Evolutionary conservation across 1,140 invertebrate genomes (phyloP), one percentile per base, ranked within the genome.

Genomic region (Wiebesia pumilae): DNA sequence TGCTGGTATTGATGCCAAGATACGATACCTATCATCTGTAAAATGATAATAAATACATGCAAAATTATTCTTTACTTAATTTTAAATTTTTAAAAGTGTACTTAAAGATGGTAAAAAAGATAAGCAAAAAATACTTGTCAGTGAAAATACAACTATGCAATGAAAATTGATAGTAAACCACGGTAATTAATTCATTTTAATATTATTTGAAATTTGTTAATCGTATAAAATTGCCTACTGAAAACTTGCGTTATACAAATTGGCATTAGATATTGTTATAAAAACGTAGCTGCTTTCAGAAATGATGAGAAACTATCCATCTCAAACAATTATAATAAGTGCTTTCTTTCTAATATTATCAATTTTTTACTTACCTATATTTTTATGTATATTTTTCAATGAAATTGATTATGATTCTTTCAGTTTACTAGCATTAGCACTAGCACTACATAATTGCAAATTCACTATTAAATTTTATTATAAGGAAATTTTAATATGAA

Each of bases 1-100:
- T 10, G 94, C 95, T 30, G 96, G 96, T 89, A 97, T 95, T 12
- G 96, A 97, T 21, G 96, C 95, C 79, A 97, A 92, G 77, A 97
- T 93, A 69, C 95, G 94, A 92, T 96, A 97, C 90, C 96, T 93
- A 92, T 97, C 96, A 90, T 96, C 96, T 96, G 95, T 83, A 95
- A 96, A 91, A 93, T 88, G 92, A 93, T 89, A 90, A 84, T 69
- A 27, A 81, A 87, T 81, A 75, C n/a, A 85, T 81, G 81, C 21
- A 54, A 62, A 65, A 77, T 75, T 80, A 83, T 85, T 77, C 24
- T 69, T 80, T 85, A 47, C 6, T 27, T 65, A 67, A 65, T 65
- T 40, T 80, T 1, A 58, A 47, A n/a, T 27, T 75, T 47, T 33
- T 78, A 21, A 78, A 54, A 58, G 19, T 54, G 9, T 79, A 79